Evolutionary conservation across 1,140 invertebrate species (phyloP).

Genomic region (Diploscapter pachys): DNA sequence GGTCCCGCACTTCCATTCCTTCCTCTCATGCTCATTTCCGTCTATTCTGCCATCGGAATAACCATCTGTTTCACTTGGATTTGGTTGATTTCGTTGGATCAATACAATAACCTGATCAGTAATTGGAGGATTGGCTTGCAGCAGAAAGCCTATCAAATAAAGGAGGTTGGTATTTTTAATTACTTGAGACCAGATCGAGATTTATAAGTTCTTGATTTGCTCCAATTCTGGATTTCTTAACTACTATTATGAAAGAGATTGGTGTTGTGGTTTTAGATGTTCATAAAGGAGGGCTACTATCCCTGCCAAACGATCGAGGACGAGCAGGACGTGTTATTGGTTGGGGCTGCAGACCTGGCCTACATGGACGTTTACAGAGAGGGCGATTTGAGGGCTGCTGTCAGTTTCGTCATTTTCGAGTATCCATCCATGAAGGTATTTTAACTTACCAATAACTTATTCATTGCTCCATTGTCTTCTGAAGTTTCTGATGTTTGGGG

Average conservation of each 20-base stretch:
- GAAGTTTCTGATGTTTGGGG: too few relatives aligned
- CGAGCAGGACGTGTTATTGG: slow-evolving; percentile 24
- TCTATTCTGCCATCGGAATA: slow-evolving; percentile 71
- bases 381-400: slow-evolving; percentile 18
- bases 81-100: slow-evolving; percentile 9
- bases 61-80: slow-evolving; percentile 13
- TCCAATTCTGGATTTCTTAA: background rate
- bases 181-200: background rate
- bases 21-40: slow-evolving; percentile 79
- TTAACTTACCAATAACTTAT: background rate
- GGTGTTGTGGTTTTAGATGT: background rate
- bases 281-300: slow-evolving; percentile 12
- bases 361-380: slow-evolving; percentile 3
- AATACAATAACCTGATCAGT: background rate
- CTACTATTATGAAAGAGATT: slow-evolving; percentile 1
- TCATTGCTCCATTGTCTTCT: too few relatives aligned
- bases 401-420: slow-evolving; percentile 21
- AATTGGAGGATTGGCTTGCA: background rate
- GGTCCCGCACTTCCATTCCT: slow-evolving; percentile 74
- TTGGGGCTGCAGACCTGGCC: slow-evolving; percentile 31
- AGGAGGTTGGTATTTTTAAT: slow-evolving; percentile 3
- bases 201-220: too few relatives aligned
- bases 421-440: slow-evolving; percentile 22
- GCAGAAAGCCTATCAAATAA: slow-evolving; percentile 24
- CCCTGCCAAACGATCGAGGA: slow-evolving; percentile 18